Base-by-base conservation (phyloP, 2,113 vertebrate species). In the Pelecanus crispus region DNA sequence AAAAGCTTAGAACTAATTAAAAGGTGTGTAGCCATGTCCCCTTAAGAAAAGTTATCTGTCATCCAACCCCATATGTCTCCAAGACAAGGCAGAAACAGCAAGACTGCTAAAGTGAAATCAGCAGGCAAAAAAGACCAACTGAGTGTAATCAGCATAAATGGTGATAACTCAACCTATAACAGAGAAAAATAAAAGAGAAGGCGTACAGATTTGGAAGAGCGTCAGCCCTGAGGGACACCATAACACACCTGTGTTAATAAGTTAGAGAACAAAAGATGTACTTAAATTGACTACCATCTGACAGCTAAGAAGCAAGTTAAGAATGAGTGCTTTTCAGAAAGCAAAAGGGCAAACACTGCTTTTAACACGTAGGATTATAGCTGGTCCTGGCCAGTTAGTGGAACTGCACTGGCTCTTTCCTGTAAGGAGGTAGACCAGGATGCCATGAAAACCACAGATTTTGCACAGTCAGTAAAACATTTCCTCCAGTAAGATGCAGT, bases 191-290 rank as follows among this genome's bases (percentile, higher is more conserved):
- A 90, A 96, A 93, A 97, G 89, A 38, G 72, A 73, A 88, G 50
- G n/a, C 26, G 0, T 72, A 92, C 44, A 81, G 92, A 59, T 84
- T 96, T 96, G 79, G 87, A 92, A 91, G 66, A 92, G 83, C 19
- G 0, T 80, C 85, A 91, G 93, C 96, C 95, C 96, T 78, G 89
- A 77, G 95, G 95, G 83, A 95, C 82, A 77, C 62, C 81, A 91
- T 96, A 97, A 96, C 81, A 86, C 96, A 96, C 95, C 93, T 95
- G 94, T 95, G 95, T 94, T 92, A 95, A 77, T 91, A 96, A 94
- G 85, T 74, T 67, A 90, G 45, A 89, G 49, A 92, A 86, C 50
- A 95, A 75, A 92, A 91, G 67, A 95, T 85, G 87, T 82, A 32
- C 87, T 94, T 88, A 88, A 96, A 73, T 36, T 82, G 87, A 90